Conservation (phyloP, 2,113 vertebrate species). For the Chinchilla lanigera region DNA sequence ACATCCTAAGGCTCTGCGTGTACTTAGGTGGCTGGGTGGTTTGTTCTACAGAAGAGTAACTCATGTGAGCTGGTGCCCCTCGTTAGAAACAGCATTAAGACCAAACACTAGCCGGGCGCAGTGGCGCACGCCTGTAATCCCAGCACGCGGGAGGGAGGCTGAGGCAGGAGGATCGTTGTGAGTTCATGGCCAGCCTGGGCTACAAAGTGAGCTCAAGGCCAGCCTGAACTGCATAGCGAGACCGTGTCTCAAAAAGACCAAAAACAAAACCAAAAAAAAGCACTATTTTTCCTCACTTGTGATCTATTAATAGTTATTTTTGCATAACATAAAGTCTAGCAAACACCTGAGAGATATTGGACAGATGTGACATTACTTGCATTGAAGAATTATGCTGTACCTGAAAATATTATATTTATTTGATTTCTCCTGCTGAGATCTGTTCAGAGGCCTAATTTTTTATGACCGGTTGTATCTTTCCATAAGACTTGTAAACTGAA, state of each 20-base stretch:
- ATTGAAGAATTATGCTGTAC: neutral
- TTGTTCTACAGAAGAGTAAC: constrained; percentile 15
- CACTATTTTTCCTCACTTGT: neutral
- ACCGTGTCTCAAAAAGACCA: too few species aligned
- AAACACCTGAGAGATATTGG: neutral
- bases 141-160: too few species aligned
- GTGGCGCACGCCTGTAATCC: too few species aligned
- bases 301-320: constrained; percentile 13
- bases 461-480: neutral
- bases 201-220: too few species aligned
- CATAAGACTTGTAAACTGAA: neutral
- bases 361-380: neutral
- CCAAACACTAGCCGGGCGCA: neutral
- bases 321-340: constrained; percentile 44
- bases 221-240: too few species aligned
- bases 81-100: neutral
- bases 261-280: neutral
- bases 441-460: constrained; percentile 12
- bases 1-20: neutral
- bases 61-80: neutral
- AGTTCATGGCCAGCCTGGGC: too few species aligned
- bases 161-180: too few species aligned
- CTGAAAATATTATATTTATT: constrained; percentile 32
- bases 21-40: neutral
- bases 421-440: neutral